Conservation (phyloP, 2,797 vertebrate genomes). For the Catharus ustulatus region DNA sequence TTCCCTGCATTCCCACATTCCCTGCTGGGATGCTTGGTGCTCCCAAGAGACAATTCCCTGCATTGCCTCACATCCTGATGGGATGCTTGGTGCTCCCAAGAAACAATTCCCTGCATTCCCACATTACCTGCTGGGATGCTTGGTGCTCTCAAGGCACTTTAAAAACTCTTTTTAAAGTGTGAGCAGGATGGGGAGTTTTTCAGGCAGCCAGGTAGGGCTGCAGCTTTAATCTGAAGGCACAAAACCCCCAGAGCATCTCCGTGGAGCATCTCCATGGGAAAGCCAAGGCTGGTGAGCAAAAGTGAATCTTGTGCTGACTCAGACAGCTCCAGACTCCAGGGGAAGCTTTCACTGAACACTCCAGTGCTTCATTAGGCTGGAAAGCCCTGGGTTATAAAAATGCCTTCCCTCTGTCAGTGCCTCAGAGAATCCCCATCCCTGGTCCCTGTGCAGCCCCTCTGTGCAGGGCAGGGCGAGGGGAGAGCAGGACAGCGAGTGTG, state of each 20-base stretch:
- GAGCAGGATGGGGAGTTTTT: not conserved
- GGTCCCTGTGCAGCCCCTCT: not conserved
- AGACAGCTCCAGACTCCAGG: not conserved
- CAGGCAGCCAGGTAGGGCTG: not conserved
- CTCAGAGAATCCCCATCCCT: not conserved
- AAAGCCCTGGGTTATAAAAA: not conserved
- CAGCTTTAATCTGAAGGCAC: not conserved
- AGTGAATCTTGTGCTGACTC: slow-evolving; percentile 33
- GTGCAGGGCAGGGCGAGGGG: not conserved
- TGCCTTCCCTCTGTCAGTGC: not conserved
- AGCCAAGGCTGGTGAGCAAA: not conserved
- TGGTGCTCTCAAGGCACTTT: not conserved
- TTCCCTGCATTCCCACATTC: no score
- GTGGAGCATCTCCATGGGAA: not conserved
- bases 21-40: no score
- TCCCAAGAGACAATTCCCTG: no score
- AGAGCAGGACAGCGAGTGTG: slow-evolving; percentile 5
- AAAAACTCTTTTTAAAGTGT: not conserved
- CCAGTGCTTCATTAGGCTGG: not conserved
- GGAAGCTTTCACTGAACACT: slow-evolving; percentile 26
- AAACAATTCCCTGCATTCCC: not conserved
- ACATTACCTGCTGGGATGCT: not conserved
- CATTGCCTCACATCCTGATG: no score
- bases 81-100: no score
- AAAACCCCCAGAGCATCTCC: not conserved